A percentile compares a stretch with the other conserved stretches of the same genome.
Evolutionary conservation across 2,797 vertebrate species (phyloP).

Genomic region (Lagocephalus sceleratus): DNA sequence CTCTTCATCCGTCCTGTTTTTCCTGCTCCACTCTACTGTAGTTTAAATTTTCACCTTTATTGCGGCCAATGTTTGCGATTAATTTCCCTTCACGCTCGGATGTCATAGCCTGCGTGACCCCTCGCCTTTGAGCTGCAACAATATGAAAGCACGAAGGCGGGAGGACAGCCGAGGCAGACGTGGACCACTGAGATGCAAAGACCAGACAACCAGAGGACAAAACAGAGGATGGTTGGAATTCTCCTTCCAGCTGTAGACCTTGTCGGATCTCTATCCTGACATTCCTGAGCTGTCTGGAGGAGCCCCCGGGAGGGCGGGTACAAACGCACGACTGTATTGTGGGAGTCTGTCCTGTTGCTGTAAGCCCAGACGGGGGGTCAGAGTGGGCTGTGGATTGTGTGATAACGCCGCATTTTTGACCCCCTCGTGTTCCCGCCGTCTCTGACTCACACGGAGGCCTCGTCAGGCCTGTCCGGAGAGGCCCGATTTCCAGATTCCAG

Average conservation of each 20-base stretch:
- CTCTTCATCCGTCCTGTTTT: conserved; percentile 38
- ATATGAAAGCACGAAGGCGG: conserved; percentile 70
- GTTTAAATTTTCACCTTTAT: conserved; percentile 52
- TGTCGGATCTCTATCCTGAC: conserved; percentile 74
- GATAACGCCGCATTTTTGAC: conserved; percentile 72
- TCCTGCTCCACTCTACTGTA: conserved; percentile 21
- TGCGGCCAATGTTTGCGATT: conserved; percentile 58
- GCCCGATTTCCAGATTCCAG: conserved; percentile 65
- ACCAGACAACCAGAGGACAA: conserved; percentile 76
- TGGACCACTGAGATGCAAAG: conserved; percentile 70
- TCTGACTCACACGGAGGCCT: conserved; percentile 66
- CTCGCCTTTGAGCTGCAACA: conserved; percentile 62
- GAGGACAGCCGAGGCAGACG: conserved; percentile 77
- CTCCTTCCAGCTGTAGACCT: conserved; percentile 80
- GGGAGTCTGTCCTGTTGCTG: conserved; percentile 77
- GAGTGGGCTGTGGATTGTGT: conserved; percentile 49
- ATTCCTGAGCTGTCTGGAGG: conserved; percentile 79
- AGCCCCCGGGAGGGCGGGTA: conserved; percentile 66
- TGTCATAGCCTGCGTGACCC: conserved; percentile 58
- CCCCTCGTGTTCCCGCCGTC: conserved; percentile 67
- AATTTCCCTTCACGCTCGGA: conserved; percentile 65
- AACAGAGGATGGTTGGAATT: conserved; percentile 69
- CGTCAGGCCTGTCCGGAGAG: conserved; percentile 62
- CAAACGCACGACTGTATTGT: conserved; percentile 72
- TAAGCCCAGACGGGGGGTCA: conserved; percentile 67